phyloP scores from a whole-genome alignment of 1,140 invertebrate species.

The Leptopilina clavipes region DNA sequence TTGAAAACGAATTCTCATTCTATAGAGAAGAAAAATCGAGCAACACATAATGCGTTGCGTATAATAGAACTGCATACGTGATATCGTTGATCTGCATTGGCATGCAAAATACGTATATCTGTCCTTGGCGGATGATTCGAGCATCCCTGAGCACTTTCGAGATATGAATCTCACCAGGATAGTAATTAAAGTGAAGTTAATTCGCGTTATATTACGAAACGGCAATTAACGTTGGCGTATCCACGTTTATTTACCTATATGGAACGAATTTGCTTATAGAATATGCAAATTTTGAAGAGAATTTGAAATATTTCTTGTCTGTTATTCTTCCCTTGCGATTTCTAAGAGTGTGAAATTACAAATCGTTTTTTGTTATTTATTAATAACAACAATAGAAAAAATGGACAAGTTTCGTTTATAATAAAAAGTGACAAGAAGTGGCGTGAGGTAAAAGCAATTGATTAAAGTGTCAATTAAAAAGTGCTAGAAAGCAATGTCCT shows the following conservation, averaged over 20 bases:
- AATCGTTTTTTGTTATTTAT: too few relatives aligned
- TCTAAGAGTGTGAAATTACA: too few relatives aligned
- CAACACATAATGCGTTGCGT: not conserved
- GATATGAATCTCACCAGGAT: conserved; percentile 46
- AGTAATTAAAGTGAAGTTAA: conserved; percentile 50
- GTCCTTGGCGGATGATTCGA: conserved; percentile 2
- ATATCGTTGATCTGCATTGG: conserved; percentile 4
- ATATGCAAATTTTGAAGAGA: too few relatives aligned
- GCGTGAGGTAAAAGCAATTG: conserved; percentile 1
- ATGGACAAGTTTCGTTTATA: not conserved
- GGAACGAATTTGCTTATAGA: not conserved
- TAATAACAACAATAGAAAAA: not conserved
- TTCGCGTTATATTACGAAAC: conserved; percentile 38
- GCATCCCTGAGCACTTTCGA: conserved; percentile 43
- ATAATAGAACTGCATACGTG: not conserved
- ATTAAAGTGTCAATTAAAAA: conserved; percentile 22
- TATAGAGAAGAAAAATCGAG: not conserved
- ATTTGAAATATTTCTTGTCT: too few relatives aligned
- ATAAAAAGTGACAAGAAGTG: not conserved
- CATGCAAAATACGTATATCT: conserved; percentile 10
- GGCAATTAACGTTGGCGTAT: conserved; percentile 45
- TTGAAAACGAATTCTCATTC: too few relatives aligned
- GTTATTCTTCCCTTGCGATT: too few relatives aligned
- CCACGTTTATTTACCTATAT: not conserved
- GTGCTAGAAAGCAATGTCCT: conserved; percentile 13